Base-by-base conservation (phyloP, 92 coral and sea anemone genomes). In the Ricordea florida region DNA sequence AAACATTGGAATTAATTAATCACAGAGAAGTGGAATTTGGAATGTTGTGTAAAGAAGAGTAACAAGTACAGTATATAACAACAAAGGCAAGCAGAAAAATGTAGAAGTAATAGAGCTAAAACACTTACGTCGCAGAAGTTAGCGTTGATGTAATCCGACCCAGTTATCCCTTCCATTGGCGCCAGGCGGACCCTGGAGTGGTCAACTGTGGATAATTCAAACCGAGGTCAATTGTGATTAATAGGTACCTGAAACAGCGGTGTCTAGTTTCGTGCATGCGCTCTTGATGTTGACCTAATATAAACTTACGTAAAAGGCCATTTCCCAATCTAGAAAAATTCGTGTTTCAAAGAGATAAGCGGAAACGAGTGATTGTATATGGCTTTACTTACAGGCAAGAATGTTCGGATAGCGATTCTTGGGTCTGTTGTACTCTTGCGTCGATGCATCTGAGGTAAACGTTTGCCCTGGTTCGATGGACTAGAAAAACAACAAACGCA, bases 401-500 rank as follows among this genome's bases (percentile, higher is more conserved):
- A 96, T 89, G 55, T 92, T 89, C 6, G 97, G 93, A 60, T 96
- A 96, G 14, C 99, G 96, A 71, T 96, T 96, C 74, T 96, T 96
- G 14, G 69, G 58, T 74, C 78, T 90, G 71, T 96, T 96, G 47
- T 70, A 63, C 24, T 92, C 97, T 49, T 60, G 82, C 13, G 57
- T 77, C 2, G 99, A 78, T 2, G 82, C 80, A 9, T 96, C 97
- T 0, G 97, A 48, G 20, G 93, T 92, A 46, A 92, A 89, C 4
- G 97, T 75, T 78, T 88, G 89, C 7, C 96, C 99, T 47, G 99
- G 93, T 43, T 96, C 99, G 29, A 96, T 96, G 6, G 99, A 96
- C 99, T 96, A 51, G 10, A 72, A 24, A 17, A 33, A 36, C 21
- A 81, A 60, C 33, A 44, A 57, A 38, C 33, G 38, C 20, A 1